Evolutionary conservation across 2,113 vertebrate species (phyloP).

Genomic region (Melanocharis versteri): DNA sequence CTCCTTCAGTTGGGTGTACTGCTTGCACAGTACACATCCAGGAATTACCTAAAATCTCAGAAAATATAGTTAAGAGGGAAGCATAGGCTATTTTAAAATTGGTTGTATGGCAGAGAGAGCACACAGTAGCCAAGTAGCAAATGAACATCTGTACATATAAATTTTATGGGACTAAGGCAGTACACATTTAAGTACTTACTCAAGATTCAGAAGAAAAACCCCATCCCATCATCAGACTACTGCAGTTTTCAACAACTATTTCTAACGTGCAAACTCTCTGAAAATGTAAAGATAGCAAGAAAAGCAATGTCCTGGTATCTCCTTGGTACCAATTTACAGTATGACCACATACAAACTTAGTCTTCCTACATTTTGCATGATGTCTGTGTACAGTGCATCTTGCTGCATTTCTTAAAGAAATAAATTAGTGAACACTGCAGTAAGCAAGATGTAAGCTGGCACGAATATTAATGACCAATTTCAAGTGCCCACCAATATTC

Average conservation of each 20-base stretch:
- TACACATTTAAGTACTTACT: not conserved
- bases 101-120: not conserved
- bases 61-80: not conserved
- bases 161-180: not conserved
- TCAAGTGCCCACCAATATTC: not conserved
- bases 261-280: not conserved
- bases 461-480: not conserved
- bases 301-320: not conserved
- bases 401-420: not conserved
- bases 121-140: not conserved
- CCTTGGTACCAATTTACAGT: not conserved
- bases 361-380: not conserved
- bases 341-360: not conserved
- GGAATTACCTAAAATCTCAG: not conserved
- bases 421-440: not conserved
- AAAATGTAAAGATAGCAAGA: not conserved
- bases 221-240: accelerated
- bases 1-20: not conserved
- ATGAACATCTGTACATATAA: not conserved
- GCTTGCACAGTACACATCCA: not conserved
- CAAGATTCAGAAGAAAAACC: not conserved
- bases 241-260: not conserved
- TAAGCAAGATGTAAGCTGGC: not conserved
- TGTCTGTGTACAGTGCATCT: not conserved
- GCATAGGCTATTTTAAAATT: not conserved